Evolutionary conservation across 2,797 vertebrate species (phyloP), one percentile per base, ranked within the genome.

Genomic region (Acipenser oxyrinchus): DNA sequence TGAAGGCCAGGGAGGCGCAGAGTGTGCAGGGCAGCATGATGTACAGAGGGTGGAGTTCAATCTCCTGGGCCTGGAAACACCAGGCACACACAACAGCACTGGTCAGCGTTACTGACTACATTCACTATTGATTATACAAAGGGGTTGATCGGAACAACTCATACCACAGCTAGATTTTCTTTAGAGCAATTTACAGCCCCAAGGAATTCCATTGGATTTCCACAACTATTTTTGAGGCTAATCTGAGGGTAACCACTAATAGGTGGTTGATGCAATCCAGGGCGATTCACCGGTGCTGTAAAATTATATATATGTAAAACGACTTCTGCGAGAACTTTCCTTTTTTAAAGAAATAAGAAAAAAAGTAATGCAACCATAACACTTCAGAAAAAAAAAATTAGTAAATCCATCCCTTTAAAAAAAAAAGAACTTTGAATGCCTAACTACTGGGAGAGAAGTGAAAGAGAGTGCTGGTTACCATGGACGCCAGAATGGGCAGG

Each of bases 11-110:
- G 0, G 94, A 95, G 48, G 94, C 77, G 0, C 93, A 70, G 51
- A 98, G 75, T 0, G 95, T 96, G 73, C 93, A 95, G 65, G 96
- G 95, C n/a, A 91, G 77, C 89, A 91, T 90, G 71, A 97, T 78
- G 0, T 97, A 98, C 61, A 99, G 89, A 0, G 96, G 96, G 65
- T 99, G 87, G n/a, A 98, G 61, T 68, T 84, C 73, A 62, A 97
- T 95, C 0, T 87, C 81, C 65, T 81, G 73, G 18, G 95, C 85
- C 95, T 98, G 52, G 2, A 49, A 10, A 49, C 52, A 55, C 9
- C 9, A 55, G 6, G 23, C 23, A 4, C 23, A 37, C 23, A 37
- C 23, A 37, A 37, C 23, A 37, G 4, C 23, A 37, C 23, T 37
- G 23, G 23, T 37, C 2, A 37, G 15, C 55, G 15, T n/a, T 15